Percentiles rank a stretch among this genome's conserved stretches.
Conservation (phyloP, 2,888 invertebrate genomes). For the Synergus itoensis region DNA sequence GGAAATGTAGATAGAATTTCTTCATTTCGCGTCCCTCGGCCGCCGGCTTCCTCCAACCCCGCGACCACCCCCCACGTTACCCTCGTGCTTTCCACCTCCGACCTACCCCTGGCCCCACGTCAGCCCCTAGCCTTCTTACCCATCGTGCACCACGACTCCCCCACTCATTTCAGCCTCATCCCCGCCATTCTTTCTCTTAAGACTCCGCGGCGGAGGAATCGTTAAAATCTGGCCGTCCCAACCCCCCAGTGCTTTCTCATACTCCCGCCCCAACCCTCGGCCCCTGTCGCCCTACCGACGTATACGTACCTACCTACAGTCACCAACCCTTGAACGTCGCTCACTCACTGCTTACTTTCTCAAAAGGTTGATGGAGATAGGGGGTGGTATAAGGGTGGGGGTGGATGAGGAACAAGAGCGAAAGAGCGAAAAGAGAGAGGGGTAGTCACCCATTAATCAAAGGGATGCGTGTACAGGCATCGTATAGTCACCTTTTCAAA, state of each 20-base stretch:
- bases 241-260: slow-evolving; percentile 62
- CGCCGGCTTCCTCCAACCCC: slow-evolving; percentile 64
- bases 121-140: slow-evolving; percentile 51
- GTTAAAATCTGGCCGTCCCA: slow-evolving; percentile 79
- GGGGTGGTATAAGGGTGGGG: slow-evolving; percentile 49
- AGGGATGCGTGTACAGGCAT: slow-evolving; percentile 54
- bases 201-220: slow-evolving; percentile 78
- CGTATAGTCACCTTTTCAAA: slow-evolving; percentile 35
- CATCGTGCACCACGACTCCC: slow-evolving; percentile 57
- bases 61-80: slow-evolving; percentile 77
- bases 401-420: slow-evolving; percentile 58
- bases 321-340: slow-evolving; percentile 75
- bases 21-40: slow-evolving; percentile 80
- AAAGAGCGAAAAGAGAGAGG: slow-evolving; percentile 47
- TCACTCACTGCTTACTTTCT: slow-evolving; percentile 74
- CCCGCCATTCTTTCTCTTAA: slow-evolving; percentile 78
- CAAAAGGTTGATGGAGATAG: slow-evolving; percentile 55
- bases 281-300: slow-evolving; percentile 46
- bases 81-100: slow-evolving; percentile 71
- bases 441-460: slow-evolving; percentile 68
- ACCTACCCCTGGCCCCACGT: slow-evolving; percentile 60
- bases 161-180: slow-evolving; percentile 73
- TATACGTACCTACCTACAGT: slow-evolving; percentile 70
- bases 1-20: slow-evolving; percentile 83
- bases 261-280: slow-evolving; percentile 48